These are phyloP conservation scores for Oryzias celebensis DNA, from an alignment of 2,113 vertebrate species.

Conservation along the genomic window DNA sequence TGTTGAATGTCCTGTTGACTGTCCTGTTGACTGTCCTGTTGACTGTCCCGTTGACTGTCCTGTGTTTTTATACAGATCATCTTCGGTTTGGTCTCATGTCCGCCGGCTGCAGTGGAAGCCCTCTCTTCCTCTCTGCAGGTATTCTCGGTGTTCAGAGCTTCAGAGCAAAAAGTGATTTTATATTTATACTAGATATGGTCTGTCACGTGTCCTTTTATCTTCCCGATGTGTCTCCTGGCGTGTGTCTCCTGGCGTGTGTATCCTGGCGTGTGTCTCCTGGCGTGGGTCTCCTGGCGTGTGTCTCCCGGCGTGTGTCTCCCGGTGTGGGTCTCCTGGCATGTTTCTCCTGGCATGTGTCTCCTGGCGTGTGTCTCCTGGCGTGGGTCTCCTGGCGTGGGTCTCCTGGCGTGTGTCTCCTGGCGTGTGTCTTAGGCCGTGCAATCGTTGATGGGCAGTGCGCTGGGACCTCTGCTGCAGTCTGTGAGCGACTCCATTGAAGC, in stretches of 20 bases:
- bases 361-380: not conserved
- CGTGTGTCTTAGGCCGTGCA: constrained; percentile 76
- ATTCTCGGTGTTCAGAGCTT: constrained; percentile 11
- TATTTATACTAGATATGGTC: no score
- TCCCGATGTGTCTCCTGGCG: not conserved
- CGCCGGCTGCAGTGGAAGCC: constrained; percentile 83
- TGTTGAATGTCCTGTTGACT: no score
- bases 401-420: not conserved
- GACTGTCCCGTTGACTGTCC: not conserved
- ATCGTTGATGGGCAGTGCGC: constrained; percentile 87
- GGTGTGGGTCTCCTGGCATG: no score
- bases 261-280: no score
- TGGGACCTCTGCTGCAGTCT: constrained; percentile 91
- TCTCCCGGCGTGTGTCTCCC: no score
- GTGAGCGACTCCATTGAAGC: constrained; percentile 94
- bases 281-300: no score
- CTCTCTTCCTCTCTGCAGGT: constrained; percentile 88
- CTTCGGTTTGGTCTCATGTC: constrained; percentile 80
- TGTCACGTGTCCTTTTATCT: no score
- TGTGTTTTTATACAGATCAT: constrained; percentile 77
- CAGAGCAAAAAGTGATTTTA: no score
- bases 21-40: no score
- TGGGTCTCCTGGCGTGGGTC: not conserved
- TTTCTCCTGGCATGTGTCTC: no score
- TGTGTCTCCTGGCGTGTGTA: no score